These are phyloP conservation scores for Sinonovacula constricta DNA, from an alignment of 1,140 invertebrate genomes.

Conservation along the genomic window DNA sequence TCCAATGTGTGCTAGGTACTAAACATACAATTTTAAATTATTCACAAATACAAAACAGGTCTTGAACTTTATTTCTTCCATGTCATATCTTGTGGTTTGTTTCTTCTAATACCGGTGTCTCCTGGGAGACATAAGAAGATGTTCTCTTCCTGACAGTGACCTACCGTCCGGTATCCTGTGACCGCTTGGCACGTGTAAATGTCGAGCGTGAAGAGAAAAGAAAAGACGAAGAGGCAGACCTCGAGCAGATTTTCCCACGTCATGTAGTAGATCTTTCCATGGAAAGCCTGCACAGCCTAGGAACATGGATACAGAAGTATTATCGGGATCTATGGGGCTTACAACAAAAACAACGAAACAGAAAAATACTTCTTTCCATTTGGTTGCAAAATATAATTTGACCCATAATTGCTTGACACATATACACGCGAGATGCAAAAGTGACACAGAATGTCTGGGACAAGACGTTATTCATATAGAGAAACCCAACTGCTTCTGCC, in stretches of 20 bases:
- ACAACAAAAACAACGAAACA: too few species aligned
- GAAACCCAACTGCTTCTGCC: too few species aligned
- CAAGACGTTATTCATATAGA: too few species aligned
- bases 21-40: not conserved
- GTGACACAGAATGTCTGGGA: too few species aligned
- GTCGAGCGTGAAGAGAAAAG: slow-evolving; percentile 79
- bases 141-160: slow-evolving; percentile 34
- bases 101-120: not conserved
- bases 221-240: slow-evolving; percentile 78
- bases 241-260: slow-evolving; percentile 79
- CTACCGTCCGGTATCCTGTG: slow-evolving; percentile 77
- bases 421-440: too few species aligned
- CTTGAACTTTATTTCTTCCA: not conserved
- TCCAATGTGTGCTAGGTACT: not conserved
- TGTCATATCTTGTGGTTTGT: not conserved
- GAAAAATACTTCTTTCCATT: too few species aligned
- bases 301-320: too few species aligned
- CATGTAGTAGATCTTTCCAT: slow-evolving; percentile 18
- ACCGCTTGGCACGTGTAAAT: slow-evolving; percentile 75
- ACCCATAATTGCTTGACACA: too few species aligned
- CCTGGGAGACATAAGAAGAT: not conserved
- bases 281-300: slow-evolving; percentile 23
- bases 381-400: too few species aligned
- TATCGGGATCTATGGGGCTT: too few species aligned
- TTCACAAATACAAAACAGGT: too few species aligned